Evolutionary conservation across 2,888 invertebrate genomes (phyloP).

Genomic region (Chydorus sphaericus): DNA sequence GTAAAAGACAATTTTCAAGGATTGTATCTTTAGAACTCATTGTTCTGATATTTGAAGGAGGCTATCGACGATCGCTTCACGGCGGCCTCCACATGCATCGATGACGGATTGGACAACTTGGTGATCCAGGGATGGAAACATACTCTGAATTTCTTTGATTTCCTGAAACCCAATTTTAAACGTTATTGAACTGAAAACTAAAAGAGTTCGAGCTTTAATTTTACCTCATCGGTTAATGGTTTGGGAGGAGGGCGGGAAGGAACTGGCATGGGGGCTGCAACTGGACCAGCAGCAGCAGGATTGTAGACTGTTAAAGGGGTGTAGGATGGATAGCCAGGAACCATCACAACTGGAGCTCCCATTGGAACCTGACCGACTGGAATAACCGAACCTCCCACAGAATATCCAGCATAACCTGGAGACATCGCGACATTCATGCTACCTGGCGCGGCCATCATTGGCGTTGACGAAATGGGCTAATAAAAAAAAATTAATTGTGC

Average conservation of each 20-base stretch:
- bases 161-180: background rate
- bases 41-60: constrained; percentile 57
- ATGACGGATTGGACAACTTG: constrained; percentile 71
- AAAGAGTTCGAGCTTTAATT: background rate
- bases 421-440: constrained; percentile 21
- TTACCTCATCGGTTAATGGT: constrained; percentile 6
- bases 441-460: background rate
- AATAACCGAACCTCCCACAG: constrained; percentile 31
- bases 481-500: background rate
- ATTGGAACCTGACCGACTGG: constrained; percentile 54
- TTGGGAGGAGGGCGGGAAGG: background rate
- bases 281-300: constrained; percentile 35
- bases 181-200: background rate
- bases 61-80: constrained; percentile 78
- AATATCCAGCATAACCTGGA: constrained; percentile 28
- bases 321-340: background rate
- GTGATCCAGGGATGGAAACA: constrained; percentile 11
- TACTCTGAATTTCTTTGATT: constrained; percentile 9
- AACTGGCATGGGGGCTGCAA: constrained; percentile 30
- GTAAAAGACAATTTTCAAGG: no score
- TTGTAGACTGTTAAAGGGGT: constrained; percentile 34
- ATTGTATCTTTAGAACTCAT: no score
- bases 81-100: constrained; percentile 77
- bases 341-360: constrained; percentile 26
- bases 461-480: background rate